These are phyloP conservation scores for Gadopsis marmoratus DNA, from an alignment of 2,797 vertebrate species.

Conservation along the genomic window DNA sequence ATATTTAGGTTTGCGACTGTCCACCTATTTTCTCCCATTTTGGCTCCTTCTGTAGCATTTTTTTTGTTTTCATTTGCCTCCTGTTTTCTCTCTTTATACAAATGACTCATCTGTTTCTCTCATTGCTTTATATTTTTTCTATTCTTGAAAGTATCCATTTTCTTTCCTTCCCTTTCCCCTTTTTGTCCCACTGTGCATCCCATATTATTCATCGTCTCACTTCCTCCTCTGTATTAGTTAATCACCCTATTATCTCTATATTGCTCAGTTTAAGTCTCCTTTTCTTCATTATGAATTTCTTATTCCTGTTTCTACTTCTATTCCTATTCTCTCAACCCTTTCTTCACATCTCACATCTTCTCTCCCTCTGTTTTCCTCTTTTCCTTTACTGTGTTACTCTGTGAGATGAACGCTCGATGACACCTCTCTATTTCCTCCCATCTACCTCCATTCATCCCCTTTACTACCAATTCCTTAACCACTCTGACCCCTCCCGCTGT, in stretches of 20 bases:
- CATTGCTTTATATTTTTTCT: background rate
- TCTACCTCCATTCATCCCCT: conserved; percentile 53
- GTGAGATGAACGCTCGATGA: conserved; percentile 12
- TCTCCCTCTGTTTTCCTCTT: background rate
- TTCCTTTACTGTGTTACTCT: background rate
- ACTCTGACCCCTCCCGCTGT: background rate
- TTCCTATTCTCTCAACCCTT: background rate
- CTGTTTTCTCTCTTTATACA: background rate
- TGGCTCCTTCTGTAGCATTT: background rate
- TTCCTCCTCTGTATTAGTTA: background rate
- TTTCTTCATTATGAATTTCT: background rate
- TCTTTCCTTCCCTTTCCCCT: too few species aligned
- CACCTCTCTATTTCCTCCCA: conserved; percentile 13
- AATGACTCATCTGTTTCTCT: too few species aligned
- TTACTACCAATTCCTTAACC: conserved; percentile 62
- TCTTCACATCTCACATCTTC: background rate
- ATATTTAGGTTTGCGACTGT: too few species aligned
- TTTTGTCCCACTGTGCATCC: background rate
- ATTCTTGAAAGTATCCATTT: background rate
- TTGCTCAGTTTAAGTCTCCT: background rate
- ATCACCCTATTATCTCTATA: background rate
- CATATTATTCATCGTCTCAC: background rate
- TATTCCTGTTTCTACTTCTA: background rate
- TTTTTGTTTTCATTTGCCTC: background rate
- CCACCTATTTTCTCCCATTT: background rate